These are phyloP conservation scores for Stenolophus ochropezus DNA, from an alignment of 2,888 invertebrate species.

Conservation along the genomic window DNA sequence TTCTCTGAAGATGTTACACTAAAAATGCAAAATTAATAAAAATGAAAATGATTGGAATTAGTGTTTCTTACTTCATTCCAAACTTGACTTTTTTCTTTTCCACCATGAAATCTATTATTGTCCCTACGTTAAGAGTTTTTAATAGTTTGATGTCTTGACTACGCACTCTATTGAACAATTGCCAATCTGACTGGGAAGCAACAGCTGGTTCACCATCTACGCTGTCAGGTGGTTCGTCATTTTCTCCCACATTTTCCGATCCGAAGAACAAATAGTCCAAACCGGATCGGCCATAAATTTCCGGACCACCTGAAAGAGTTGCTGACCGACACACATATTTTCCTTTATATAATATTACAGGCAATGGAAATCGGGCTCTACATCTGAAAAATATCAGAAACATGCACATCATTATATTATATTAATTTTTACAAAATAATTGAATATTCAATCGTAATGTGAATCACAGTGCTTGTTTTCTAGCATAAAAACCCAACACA, in stretches of 20 bases:
- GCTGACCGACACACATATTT: slow-evolving; percentile 85
- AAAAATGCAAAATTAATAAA: slow-evolving; percentile 44
- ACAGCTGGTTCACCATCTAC: slow-evolving; percentile 61
- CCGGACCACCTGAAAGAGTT: slow-evolving; percentile 83
- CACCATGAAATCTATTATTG: slow-evolving; percentile 89
- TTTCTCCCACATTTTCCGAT: slow-evolving; percentile 66
- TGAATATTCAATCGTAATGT: no score
- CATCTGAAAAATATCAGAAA: slow-evolving; percentile 74
- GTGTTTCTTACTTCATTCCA: slow-evolving; percentile 81
- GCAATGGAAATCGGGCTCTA: slow-evolving; percentile 84
- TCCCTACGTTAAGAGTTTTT: slow-evolving; percentile 81
- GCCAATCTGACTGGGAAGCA: slow-evolving; percentile 72
- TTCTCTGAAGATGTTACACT: slow-evolving; percentile 90
- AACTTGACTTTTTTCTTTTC: slow-evolving; percentile 90
- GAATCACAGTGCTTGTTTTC: no score
- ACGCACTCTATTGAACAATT: slow-evolving; percentile 79
- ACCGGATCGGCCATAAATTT: slow-evolving; percentile 83
- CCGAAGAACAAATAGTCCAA: slow-evolving; percentile 77
- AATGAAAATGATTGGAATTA: slow-evolving; percentile 61
- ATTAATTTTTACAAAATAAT: no score
- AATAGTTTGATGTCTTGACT: slow-evolving; percentile 82
- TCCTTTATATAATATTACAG: slow-evolving; percentile 85
- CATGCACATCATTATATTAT: no score
- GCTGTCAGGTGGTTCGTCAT: slow-evolving; percentile 63
- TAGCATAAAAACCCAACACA: no score